Evolutionary conservation across 2,888 invertebrate species (phyloP).

Genomic region (Philereme transversata): DNA sequence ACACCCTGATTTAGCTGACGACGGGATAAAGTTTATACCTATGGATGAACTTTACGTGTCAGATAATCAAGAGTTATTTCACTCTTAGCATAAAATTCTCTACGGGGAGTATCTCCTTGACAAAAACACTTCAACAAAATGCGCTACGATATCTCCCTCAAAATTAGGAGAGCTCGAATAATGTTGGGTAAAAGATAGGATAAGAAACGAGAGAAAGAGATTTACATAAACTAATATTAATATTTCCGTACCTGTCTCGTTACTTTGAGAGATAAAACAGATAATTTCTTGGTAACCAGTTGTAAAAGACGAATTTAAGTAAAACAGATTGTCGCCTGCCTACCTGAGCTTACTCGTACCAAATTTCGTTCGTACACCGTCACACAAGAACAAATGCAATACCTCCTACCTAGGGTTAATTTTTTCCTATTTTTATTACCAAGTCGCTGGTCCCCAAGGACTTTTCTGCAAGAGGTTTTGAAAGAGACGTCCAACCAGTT

Average conservation of each 20-base stretch:
- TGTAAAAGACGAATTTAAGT: constrained; percentile 3
- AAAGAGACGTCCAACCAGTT: too few species aligned
- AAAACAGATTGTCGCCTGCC: not conserved
- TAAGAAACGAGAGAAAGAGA: constrained; percentile 24
- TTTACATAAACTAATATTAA: constrained; percentile 28
- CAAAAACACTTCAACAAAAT: constrained; percentile 2
- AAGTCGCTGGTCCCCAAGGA: too few species aligned
- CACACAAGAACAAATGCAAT: too few species aligned
- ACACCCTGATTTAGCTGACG: constrained; percentile 10
- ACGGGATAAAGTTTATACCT: constrained; percentile 11
- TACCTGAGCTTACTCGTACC: too few species aligned
- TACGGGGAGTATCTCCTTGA: not conserved
- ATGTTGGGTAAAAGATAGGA: constrained; percentile 17
- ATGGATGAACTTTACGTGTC: constrained; percentile 1
- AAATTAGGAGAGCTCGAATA: constrained; percentile 17
- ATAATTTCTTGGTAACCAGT: constrained; percentile 23
- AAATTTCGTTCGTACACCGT: too few species aligned
- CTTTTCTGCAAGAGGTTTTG: too few species aligned
- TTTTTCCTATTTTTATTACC: too few species aligned
- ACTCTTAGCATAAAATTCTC: not conserved
- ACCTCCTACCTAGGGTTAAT: too few species aligned
- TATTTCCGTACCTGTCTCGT: constrained; percentile 23
- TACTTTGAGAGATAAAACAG: constrained; percentile 23
- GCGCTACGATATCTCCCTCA: constrained; percentile 6
- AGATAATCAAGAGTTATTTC: not conserved